Percentiles rank a stretch among this genome's conserved stretches.
phyloP scores from a whole-genome alignment of 1,140 invertebrate genomes.

The Diorhabda elongata region DNA sequence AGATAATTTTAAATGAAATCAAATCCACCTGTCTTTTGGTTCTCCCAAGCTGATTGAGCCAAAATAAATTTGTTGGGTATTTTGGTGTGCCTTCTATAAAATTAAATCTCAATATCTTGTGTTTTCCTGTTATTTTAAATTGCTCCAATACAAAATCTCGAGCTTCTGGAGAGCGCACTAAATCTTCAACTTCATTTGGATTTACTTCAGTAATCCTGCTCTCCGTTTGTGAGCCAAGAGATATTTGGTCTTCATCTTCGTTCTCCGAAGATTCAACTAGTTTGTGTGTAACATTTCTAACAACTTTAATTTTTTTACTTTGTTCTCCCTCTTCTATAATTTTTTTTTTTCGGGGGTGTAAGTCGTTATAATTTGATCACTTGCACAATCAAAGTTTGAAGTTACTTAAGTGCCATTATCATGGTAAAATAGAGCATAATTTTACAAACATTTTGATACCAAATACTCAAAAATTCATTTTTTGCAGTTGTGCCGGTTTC shows the following conservation, averaged over 20 bases:
- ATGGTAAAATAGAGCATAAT: too few relatives aligned
- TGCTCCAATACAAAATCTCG: constrained; percentile 10
- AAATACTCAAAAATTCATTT: too few relatives aligned
- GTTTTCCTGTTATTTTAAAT: constrained; percentile 2
- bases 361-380: not conserved
- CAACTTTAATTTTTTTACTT: constrained; percentile 7
- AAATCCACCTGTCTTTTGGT: not conserved
- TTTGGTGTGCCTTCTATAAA: constrained; percentile 12
- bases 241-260: constrained; percentile 7
- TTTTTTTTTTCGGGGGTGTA: not conserved
- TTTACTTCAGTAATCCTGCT: constrained; percentile 11
- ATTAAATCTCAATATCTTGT: not conserved
- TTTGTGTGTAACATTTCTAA: constrained; percentile 10
- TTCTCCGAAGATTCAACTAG: constrained; percentile 10
- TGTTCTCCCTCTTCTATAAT: constrained; percentile 4
- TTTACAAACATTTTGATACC: too few relatives aligned
- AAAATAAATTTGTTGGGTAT: constrained; percentile 6
- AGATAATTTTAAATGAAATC: not conserved
- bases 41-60: not conserved
- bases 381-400: not conserved
- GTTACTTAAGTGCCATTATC: too few relatives aligned
- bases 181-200: constrained; percentile 13
- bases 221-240: constrained; percentile 5
- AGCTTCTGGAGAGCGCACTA: constrained; percentile 6
- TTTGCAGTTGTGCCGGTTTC: too few relatives aligned